Base-by-base conservation (phyloP, 2,888 invertebrate genomes). In the Noctuana brunneofusca region DNA sequence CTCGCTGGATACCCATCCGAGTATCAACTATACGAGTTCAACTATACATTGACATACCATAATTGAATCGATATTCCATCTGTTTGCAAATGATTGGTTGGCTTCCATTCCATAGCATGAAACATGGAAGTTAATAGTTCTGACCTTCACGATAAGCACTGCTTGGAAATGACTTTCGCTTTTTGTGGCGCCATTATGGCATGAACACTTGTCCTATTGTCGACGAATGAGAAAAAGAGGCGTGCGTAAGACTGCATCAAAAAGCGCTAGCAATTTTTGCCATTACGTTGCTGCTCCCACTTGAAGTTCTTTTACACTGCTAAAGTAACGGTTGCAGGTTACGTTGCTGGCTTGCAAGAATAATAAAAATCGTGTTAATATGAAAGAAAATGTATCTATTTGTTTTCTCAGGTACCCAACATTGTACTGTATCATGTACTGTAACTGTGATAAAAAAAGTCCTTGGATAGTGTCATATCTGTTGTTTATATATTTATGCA, bases 131-230 rank as follows among this genome's bases (percentile, higher is more conserved):
- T 64, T 69, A 65, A 59, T 60, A 55, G 50, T 57, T 58, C 46
- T 60, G 65, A 66, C 67, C 67, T 69, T 70, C 66, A 64, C 66
- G 67, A 63, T 64, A 63, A 66, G 63, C 49, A 62, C 52, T 63
- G 54, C 66, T 63, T 57, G 50, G 66, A 63, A 66, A 67, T 75
- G 76, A 78, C 77, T 79, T 79, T 80, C 76, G 67, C 71, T 81
- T 80, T 80, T 74, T 64, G 68, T 69, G 73, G 67, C 69, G 72
- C 68, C 71, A 66, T 65, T 59, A 32, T 58, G 53, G 46, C 52
- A 64, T 24, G 16, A 22, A 32, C 32, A 12, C 35, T 24, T 27
- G 58, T 58, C 49, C 16, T n/a, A 58, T 49, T 49, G 35, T 38
- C 35, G 2, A 58, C 49, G 24, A 38, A 38, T 24, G 0, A 22